A percentile compares a stretch with the other conserved stretches of the same genome.
These are phyloP conservation scores for Metalampra italica DNA, from an alignment of 2,888 invertebrate genomes.

Conservation along the genomic window DNA sequence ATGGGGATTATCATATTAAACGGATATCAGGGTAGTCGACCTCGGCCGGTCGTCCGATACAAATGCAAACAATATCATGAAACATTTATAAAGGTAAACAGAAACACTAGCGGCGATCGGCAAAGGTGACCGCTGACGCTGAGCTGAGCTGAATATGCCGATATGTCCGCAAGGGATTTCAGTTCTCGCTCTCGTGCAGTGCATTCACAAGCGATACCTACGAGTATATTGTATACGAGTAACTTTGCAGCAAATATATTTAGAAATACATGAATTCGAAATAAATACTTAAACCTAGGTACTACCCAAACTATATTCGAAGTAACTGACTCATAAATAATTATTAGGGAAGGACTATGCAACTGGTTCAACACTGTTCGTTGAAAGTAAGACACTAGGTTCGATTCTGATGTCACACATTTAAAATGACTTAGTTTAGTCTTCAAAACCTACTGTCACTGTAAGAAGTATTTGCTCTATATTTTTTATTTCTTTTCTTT, in stretches of 20 bases:
- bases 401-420: no score
- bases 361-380: no score
- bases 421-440: no score
- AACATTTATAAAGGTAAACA: slow-evolving; percentile 66
- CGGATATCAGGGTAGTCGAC: slow-evolving; percentile 68
- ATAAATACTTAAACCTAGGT: background rate
- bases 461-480: no score
- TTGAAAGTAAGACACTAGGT: no score
- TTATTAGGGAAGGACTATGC: no score
- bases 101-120: slow-evolving; percentile 6
- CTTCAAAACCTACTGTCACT: no score
- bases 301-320: no score
- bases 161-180: background rate
- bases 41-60: slow-evolving; percentile 54
- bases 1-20: slow-evolving; percentile 78
- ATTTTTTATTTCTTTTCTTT: no score
- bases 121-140: background rate
- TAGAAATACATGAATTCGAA: background rate
- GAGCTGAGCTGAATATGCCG: background rate
- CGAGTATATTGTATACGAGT: no score
- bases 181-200: background rate
- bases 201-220: background rate
- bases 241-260: background rate
- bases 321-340: no score
- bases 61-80: slow-evolving; percentile 70